Evolutionary conservation across 2,797 vertebrate species (phyloP).

Genomic region (Spea hammondii): DNA sequence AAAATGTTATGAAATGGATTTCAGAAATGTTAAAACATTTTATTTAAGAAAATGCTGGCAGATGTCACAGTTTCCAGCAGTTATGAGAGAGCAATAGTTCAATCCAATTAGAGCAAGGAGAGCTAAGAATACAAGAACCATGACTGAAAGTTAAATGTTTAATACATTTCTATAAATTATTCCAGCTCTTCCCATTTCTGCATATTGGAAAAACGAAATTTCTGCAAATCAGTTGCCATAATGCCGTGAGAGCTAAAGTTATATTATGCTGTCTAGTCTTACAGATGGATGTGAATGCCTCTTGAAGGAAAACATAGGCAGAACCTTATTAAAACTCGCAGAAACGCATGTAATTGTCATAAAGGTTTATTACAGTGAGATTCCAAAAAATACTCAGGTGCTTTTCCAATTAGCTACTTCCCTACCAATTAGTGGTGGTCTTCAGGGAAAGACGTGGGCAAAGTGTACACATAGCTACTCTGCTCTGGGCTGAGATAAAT

Average conservation of each 20-base stretch:
- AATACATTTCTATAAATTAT: background rate
- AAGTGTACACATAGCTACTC: too few relatives aligned
- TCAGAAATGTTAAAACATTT: background rate
- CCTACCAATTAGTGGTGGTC: too few relatives aligned
- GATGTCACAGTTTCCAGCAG: background rate
- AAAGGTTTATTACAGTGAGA: too few relatives aligned
- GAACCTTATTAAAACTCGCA: too few relatives aligned
- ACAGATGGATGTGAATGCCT: background rate
- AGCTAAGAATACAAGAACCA: background rate
- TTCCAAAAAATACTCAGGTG: too few relatives aligned
- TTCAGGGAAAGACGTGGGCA: too few relatives aligned
- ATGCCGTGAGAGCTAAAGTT: background rate
- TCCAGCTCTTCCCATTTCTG: background rate
- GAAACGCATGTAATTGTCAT: too few relatives aligned
- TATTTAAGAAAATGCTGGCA: background rate
- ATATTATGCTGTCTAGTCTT: background rate
- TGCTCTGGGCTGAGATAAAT: too few relatives aligned
- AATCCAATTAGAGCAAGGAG: background rate
- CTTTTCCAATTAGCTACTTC: too few relatives aligned
- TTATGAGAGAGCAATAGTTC: background rate
- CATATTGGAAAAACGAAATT: background rate
- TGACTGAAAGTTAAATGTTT: background rate
- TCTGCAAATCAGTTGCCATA: background rate
- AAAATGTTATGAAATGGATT: background rate
- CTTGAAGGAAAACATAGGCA: too few relatives aligned